Evolutionary conservation across 2,888 invertebrate genomes (phyloP), one percentile per base, ranked within the genome.

Genomic region (Lepidocyrtoides sp.): DNA sequence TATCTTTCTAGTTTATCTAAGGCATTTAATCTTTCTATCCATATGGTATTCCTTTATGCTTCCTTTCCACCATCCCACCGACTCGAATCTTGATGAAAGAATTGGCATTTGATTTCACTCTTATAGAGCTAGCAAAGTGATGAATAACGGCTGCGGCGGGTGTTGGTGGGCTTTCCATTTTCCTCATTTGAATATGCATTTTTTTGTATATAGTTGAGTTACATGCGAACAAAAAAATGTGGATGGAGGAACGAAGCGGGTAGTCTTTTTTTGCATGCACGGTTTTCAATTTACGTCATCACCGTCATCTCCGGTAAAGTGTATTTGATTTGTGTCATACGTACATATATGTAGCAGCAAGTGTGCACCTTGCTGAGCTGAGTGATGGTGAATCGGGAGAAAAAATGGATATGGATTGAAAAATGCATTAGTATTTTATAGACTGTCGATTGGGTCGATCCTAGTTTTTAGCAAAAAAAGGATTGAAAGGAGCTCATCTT

Each of bases 101-200:
- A 88, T 88, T 72, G 88, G 88, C 81, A 69, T 69, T 88, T 88
- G 81, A 88, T 81, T 88, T 88, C 51, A 54, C 81, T 41, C 48
- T 2, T 57, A 32, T 36, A 2, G 54, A 79, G 60, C 20, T 0
- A 20, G 3, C 17, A 26, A 77, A 51, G n/a, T 77, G 77, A 77
- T 77, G 77, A 77, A 77, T 77, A 48, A 29, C 48, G 26, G 51
- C 5, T 77, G 51, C 14, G 12, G 41, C 14, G 48, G 23, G 26
- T 48, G 29, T 77, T 48, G 54, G 51, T 77, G 29, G 17, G 77
- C 77, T 29, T 51, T 77, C 14, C 26, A 29, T 48, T 44, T 75
- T 44, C 12, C 23, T 32, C 29, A 1, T 17, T 29, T 41, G 44
- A 41, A 75, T 23, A 10, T 75, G 69, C 17, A 72, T 36, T 72